Conservation (phyloP, 2,797 vertebrate species). For the Mus spretus region DNA sequence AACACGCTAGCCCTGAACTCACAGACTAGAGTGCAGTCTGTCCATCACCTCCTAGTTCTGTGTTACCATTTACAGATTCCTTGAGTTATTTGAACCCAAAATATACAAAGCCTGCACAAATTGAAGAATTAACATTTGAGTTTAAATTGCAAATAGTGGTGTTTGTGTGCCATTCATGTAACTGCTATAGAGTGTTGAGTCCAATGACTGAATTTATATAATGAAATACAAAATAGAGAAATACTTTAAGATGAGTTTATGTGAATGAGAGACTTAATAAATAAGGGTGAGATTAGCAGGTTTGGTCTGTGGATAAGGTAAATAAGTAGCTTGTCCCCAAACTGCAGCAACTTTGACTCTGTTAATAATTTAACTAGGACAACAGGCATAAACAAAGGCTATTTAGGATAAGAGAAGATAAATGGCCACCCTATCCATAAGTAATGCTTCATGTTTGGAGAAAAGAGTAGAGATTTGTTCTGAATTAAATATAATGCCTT, state of each 20-base stretch:
- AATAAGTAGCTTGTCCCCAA: neutral
- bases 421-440: neutral
- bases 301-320: neutral
- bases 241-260: neutral
- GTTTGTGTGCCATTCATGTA: neutral
- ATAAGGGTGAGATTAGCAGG: neutral
- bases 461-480: neutral
- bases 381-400: neutral
- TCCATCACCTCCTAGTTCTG: neutral
- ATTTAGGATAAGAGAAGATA: neutral
- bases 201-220: neutral
- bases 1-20: neutral
- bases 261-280: neutral
- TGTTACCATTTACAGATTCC: constrained; percentile 3
- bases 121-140: neutral
- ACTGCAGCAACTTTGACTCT: neutral
- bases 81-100: neutral
- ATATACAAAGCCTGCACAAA: constrained; percentile 22
- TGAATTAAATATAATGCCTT: constrained; percentile 20
- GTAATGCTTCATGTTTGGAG: neutral
- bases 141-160: neutral
- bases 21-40: neutral
- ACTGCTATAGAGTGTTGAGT: neutral
- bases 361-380: constrained; percentile 2
- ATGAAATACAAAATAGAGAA: neutral